Evolutionary conservation across 2,888 invertebrate genomes (phyloP), one percentile per base, ranked within the genome.

Genomic region (Fragum whitleyi): DNA sequence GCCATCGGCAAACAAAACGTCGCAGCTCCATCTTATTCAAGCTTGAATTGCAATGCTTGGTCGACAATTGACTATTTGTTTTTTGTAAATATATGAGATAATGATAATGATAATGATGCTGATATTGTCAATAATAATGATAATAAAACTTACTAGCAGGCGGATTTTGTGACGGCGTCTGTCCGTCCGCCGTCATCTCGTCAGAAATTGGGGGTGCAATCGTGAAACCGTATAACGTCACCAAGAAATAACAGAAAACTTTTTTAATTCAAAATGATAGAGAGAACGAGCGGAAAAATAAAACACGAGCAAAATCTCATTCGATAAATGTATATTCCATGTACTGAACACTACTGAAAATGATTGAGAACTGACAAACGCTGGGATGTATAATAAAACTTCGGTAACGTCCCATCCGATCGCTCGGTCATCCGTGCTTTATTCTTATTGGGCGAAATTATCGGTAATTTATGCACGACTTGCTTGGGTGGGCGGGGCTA

Each of bases 121-220:
- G n/a, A 53, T 53, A n/a, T n/a, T n/a, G n/a, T n/a, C n/a, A n/a
- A n/a, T n/a, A n/a, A n/a, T n/a, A n/a, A n/a, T n/a, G n/a, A n/a
- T n/a, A 29, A 62, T 1, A 42, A 65, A 51, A 90, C 95, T 95
- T 93, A 95, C 95, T 94, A 89, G 94, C 94, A 89, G 79, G 78
- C 55, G 84, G 81, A 42, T 42, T 65, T 39, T 81, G 81, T 11
- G 83, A 74, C 55, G 86, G 84, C n/a, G 94, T 94, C 92, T 94
- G 94, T 86, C 90, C 85, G 84, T 95, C 92, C 77, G 91, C 94
- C 87, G 94, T 93, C 94, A 47, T 47, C 80, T 93, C 94, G 90
- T 95, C 95, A 83, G 94, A 94, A 92, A 95, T 95, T 89, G 95
- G 94, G 83, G 95, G 95, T 89, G 95, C 94, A 94, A 95, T 95